These are phyloP conservation scores for Lissocephala sabroskyi DNA, from an alignment of 2,888 invertebrate species.

Conservation along the genomic window DNA sequence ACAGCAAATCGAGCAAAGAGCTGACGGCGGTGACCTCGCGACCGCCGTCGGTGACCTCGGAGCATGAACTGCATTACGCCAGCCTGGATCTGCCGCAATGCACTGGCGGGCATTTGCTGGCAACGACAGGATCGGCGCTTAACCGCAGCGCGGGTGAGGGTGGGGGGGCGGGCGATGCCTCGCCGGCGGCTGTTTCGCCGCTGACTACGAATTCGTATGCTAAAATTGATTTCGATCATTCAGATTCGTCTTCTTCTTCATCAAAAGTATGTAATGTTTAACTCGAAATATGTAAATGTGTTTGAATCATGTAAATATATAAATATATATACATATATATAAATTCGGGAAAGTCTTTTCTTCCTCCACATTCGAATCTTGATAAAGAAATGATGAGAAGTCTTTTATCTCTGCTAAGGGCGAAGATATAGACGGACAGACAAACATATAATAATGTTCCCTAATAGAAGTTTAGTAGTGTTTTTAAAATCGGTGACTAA, in stretches of 20 bases:
- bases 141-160: constrained; percentile 34
- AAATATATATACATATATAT: too few species aligned
- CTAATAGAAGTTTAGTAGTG: too few species aligned
- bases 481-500: too few species aligned
- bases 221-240: constrained; percentile 82
- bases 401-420: too few species aligned
- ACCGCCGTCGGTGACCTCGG: constrained; percentile 68
- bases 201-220: constrained; percentile 78
- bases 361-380: too few species aligned
- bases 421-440: too few species aligned
- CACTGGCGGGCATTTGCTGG: constrained; percentile 19
- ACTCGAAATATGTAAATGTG: background rate
- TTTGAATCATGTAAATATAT: too few species aligned
- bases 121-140: constrained; percentile 1
- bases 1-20: background rate
- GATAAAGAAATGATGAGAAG: too few species aligned
- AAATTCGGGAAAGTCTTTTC: too few species aligned
- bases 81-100: constrained; percentile 76
- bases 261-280: constrained; percentile 30
- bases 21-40: constrained; percentile 49
- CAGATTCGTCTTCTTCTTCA: constrained; percentile 59
- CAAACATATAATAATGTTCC: too few species aligned
- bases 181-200: constrained; percentile 59
- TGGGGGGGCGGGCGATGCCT: constrained; percentile 37
- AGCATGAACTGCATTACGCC: constrained; percentile 77